Evolutionary conservation across 2,888 invertebrate genomes (phyloP).

Genomic region (Melangyna quadrimaculata): DNA sequence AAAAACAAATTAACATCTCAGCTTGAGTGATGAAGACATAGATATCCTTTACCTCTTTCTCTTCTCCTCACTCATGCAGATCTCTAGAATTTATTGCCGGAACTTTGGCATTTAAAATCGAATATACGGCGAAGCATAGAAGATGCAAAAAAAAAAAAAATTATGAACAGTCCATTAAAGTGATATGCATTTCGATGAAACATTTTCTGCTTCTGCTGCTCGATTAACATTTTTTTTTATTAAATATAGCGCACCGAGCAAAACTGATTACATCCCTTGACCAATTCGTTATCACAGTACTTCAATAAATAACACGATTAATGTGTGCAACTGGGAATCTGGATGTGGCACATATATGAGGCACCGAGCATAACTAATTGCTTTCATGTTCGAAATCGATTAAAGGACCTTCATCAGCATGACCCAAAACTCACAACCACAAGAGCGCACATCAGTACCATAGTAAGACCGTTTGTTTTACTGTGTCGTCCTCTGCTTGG

Average conservation of each 20-base stretch:
- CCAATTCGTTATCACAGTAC: conserved; percentile 65
- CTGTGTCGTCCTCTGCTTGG: conserved; percentile 5
- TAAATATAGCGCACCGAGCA: conserved; percentile 55
- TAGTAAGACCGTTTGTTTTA: neutral
- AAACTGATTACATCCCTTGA: conserved; percentile 56
- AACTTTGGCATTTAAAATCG: conserved; percentile 31
- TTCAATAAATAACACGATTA: conserved; percentile 71
- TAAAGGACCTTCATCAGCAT: conserved; percentile 55
- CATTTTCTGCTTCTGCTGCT: conserved; percentile 21
- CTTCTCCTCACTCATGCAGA: neutral
- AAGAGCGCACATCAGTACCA: neutral
- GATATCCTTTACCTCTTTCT: neutral
- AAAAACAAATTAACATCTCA: conserved; percentile 56
- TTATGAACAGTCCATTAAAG: conserved; percentile 8
- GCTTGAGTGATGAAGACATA: conserved; percentile 22
- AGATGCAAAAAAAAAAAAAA: neutral
- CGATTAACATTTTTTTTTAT: conserved; percentile 21
- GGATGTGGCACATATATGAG: conserved; percentile 58
- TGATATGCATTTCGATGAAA: conserved; percentile 41
- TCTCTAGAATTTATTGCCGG: conserved; percentile 24
- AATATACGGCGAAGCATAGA: neutral
- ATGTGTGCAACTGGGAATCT: conserved; percentile 65
- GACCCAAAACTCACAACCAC: neutral
- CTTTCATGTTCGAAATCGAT: conserved; percentile 60
- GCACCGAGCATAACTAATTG: conserved; percentile 67